Evolutionary conservation across 2,113 vertebrate species (phyloP), one percentile per base, ranked within the genome.

Genomic region (Ancistrus triradiatus): DNA sequence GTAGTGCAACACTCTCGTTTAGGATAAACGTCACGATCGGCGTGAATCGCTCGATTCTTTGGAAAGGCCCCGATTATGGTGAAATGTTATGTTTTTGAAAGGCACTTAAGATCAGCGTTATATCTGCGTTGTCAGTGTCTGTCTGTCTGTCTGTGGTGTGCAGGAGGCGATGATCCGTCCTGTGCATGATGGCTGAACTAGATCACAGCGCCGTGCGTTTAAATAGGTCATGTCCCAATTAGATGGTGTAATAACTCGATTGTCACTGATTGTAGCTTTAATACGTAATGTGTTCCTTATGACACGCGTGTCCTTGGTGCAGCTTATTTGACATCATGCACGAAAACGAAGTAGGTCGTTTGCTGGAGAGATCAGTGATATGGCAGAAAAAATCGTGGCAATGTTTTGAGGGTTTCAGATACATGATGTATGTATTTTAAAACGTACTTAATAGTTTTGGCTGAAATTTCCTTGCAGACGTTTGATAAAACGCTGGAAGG

Each of bases 201-300:
- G n/a, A 46, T 24, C 6, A 14, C 13, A 10, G 6, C 11, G 47
- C 38, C 10, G 15, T 44, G 24, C 6, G 19, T 65, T 56, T 14
- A 56, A 57, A 22, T 57, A 31, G 43, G 43, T 58, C 40, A 37
- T 66, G 52, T 35, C 52, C 63, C 28, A 38, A 58, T 57, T 58
- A 49, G 22, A 7, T 11, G 28, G 11, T 49, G 3, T 48, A 35
- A 57, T 57, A 24, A 37, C 35, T 13, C 9, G 14, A n/a, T 57
- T 57, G 35, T 57, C 10, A 38, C 53, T 18, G 15, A 38, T 62
- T 7, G 35, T 40, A 10, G 42, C 42, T 35, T 56, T 56, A 38
- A 14, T 33, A 63, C 43, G 51, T 3, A 22, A 3, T 1, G n/a
- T n/a, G 9, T 18, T 5, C 22, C 6, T 18, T 28, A 28, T 1